Percentiles rank a stretch among this genome's conserved stretches.
Evolutionary conservation across 2,113 vertebrate species (phyloP).

Genomic region (Neodontobutis hainanensis): DNA sequence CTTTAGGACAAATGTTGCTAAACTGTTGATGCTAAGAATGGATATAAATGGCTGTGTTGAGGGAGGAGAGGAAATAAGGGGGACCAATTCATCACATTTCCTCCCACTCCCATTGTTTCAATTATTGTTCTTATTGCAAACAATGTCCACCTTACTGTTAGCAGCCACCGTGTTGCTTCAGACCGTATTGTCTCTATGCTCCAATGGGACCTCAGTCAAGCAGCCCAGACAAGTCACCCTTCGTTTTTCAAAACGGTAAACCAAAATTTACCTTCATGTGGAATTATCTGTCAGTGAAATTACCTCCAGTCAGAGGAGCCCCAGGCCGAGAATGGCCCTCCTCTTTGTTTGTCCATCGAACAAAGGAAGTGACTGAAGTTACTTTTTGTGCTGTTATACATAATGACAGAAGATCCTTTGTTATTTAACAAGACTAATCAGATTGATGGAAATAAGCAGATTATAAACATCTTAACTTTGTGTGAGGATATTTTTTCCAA

Average conservation of each 20-base stretch:
- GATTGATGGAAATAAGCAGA: too few relatives aligned
- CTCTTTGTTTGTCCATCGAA: slow-evolving; percentile 42
- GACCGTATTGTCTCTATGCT: not conserved
- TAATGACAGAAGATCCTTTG: not conserved
- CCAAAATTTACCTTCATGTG: not conserved
- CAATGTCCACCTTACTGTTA: not conserved
- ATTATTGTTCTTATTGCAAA: not conserved
- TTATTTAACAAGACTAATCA: not conserved
- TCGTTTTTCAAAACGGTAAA: not conserved
- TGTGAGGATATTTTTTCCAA: slow-evolving; percentile 21
- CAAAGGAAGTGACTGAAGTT: slow-evolving; percentile 2
- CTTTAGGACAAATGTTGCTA: too few relatives aligned
- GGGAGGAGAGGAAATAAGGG: too few relatives aligned
- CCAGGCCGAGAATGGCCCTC: slow-evolving; percentile 11
- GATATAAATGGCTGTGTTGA: too few relatives aligned
- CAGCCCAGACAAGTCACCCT: not conserved
- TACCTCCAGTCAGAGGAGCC: slow-evolving; percentile 3
- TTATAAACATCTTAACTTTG: not conserved
- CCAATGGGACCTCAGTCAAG: not conserved
- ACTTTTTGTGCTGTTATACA: not conserved
- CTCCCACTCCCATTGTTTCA: not conserved
- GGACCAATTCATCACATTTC: too few relatives aligned
- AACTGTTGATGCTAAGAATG: too few relatives aligned
- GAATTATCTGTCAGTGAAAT: not conserved
- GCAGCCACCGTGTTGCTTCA: not conserved